Evolutionary conservation across 1,140 invertebrate genomes (phyloP).

Genomic region (Manduca sexta): DNA sequence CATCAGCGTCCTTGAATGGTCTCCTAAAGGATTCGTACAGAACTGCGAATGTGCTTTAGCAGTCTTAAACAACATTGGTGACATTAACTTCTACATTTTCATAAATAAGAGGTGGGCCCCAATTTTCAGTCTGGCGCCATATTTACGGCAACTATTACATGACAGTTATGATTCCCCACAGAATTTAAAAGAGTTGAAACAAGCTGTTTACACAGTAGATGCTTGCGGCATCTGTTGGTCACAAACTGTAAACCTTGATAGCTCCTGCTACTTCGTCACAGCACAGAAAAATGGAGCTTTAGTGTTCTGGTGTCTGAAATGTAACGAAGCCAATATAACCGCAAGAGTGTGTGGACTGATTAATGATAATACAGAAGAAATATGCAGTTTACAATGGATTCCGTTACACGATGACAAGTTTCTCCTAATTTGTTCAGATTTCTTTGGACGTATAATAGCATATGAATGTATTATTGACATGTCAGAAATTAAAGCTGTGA

Average conservation of each 20-base stretch:
- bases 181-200: conserved; percentile 28
- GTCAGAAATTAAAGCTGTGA: conserved; percentile 17
- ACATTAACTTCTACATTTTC: conserved; percentile 35
- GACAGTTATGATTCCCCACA: conserved; percentile 14
- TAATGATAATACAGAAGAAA: conserved; percentile 13
- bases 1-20: conserved; percentile 33
- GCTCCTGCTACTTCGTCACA: conserved; percentile 41
- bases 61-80: conserved; percentile 47
- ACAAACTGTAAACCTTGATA: conserved; percentile 25
- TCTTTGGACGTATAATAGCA: conserved; percentile 30
- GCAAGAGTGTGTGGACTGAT: neutral
- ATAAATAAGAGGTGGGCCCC: conserved; percentile 23
- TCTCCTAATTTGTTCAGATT: conserved; percentile 31
- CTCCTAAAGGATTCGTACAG: conserved; percentile 29
- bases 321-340: conserved; percentile 14
- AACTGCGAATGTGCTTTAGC: conserved; percentile 37
- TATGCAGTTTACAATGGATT: conserved; percentile 37
- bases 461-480: conserved; percentile 30
- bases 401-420: conserved; percentile 18
- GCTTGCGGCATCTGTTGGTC: conserved; percentile 42
- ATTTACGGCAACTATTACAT: conserved; percentile 22
- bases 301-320: conserved; percentile 34
- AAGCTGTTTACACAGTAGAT: conserved; percentile 27
- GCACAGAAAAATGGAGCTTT: conserved; percentile 47
- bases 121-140: conserved; percentile 34